Base-by-base conservation (phyloP, 1,140 invertebrate species). In the Philotrypesis tridentata region DNA sequence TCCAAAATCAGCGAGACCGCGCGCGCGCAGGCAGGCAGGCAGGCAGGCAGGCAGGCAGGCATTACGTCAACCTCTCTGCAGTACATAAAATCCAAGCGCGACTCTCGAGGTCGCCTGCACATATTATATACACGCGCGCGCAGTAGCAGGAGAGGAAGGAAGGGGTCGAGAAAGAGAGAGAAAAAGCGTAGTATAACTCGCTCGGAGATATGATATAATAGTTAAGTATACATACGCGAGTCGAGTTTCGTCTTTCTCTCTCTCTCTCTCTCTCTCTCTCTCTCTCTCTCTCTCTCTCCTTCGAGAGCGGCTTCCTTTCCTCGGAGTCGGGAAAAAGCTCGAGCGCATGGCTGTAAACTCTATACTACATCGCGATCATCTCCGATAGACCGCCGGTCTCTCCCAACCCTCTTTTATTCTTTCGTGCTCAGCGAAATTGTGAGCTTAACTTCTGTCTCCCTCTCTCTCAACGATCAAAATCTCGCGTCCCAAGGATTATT, bases 161-260 rank as follows among this genome's bases (percentile, higher is more conserved):
- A 31, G 23, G 63, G 74, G 27, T 25, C 48, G 65, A 27, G 12
- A 33, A 29, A 33, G 31, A 11, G 65, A 17, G 29, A 68, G 17
- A 33, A 17, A 68, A 29, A 33, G 63, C 4, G 17, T 55, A 55
- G 48, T 43, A 7, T n/a, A 55, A 21, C 63, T 8, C 63, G 23
- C 14, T 27, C 63, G 9, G 63, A 14, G 67, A 68, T 68, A 68
- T 68, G 67, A 68, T 68, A 68, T 68, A 68, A 68, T 68, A 68
- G 67, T 68, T 68, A 31, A 2, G 23, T 25, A 29, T 21, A 14
- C 63, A 25, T 55, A 55, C n/a, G 63, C 63, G 63, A 65, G 63
- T 65, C 63, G 11, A 65, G 63, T 65, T 65, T 65, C 63, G 63
- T 23, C 27, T 65, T 25, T n/a, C n/a, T n/a, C n/a, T n/a, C n/a